phyloP scores from a whole-genome alignment of 2,888 invertebrate species.

The Eupsilia transversa region DNA sequence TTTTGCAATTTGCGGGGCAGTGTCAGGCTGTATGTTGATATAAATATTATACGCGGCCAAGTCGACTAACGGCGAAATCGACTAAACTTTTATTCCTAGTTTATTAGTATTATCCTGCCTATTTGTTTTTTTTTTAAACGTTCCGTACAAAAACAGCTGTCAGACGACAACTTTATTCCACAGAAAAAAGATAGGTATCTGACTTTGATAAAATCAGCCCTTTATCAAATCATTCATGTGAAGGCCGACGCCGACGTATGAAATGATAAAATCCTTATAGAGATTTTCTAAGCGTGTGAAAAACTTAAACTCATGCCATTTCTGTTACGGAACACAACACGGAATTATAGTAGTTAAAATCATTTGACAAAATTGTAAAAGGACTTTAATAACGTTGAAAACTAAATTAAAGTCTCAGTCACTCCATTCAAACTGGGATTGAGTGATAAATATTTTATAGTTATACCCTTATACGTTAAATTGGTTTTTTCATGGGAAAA shows the following conservation, averaged over 20 bases:
- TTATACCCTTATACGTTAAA: neutral
- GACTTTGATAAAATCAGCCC: too few species aligned
- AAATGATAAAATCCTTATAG: neutral
- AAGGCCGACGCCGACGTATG: neutral
- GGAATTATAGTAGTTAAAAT: neutral
- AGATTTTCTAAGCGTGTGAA: neutral
- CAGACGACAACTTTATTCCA: too few species aligned
- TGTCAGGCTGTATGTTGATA: too few species aligned
- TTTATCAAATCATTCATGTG: too few species aligned
- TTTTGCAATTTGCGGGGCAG: too few species aligned
- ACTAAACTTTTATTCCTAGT: too few species aligned
- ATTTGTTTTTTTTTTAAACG: too few species aligned
- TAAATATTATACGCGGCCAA: too few species aligned
- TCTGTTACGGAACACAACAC: neutral
- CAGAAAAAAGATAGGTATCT: too few species aligned
- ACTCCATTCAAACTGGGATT: neutral
- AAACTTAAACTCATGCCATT: neutral
- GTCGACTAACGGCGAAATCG: too few species aligned
- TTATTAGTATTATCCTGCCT: too few species aligned
- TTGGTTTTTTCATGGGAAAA: neutral
- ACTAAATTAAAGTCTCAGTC: neutral
- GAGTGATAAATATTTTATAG: slow-evolving; percentile 18
- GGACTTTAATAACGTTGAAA: neutral
- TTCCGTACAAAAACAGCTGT: too few species aligned
- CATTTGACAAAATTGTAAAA: neutral